A percentile compares a stretch with the other conserved stretches of the same genome.
phyloP scores from a whole-genome alignment of 2,797 vertebrate species.

The Microchirus variegatus region DNA sequence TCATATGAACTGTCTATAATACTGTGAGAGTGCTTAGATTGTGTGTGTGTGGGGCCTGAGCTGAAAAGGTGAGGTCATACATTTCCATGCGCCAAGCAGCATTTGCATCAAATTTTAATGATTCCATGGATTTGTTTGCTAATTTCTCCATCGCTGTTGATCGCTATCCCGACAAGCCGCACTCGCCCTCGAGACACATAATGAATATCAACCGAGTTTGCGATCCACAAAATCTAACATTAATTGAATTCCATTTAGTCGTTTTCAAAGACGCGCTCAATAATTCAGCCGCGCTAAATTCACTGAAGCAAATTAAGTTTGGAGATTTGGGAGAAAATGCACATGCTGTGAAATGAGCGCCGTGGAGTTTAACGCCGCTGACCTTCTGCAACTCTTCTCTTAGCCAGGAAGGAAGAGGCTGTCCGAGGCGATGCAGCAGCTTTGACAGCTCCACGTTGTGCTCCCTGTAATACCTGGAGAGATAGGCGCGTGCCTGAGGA shows the following conservation, averaged over 20 bases:
- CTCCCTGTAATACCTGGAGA: constrained; percentile 95
- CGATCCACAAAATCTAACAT: neutral
- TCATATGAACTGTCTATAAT: no score
- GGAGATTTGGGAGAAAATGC: neutral
- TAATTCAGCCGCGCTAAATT: neutral
- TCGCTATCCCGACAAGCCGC: neutral
- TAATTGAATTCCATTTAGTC: neutral
- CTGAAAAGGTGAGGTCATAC: no score
- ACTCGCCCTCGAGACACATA: neutral
- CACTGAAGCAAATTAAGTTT: neutral
- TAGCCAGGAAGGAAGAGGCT: constrained; percentile 95
- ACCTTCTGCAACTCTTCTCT: constrained; percentile 97
- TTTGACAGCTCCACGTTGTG: constrained; percentile 96
- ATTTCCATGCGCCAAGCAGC: neutral
- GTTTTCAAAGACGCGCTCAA: neutral
- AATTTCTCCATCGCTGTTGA: neutral
- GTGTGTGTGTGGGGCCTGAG: neutral
- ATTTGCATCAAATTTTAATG: constrained; percentile 1
- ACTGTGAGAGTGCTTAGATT: neutral
- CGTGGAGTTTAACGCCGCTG: constrained; percentile 74
- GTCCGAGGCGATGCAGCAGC: constrained; percentile 92
- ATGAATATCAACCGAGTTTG: neutral
- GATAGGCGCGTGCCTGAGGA: constrained; percentile 89
- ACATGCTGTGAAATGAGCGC: constrained; percentile 13
- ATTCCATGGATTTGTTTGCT: neutral